These are phyloP conservation scores for Taenaris catops DNA, from an alignment of 2,888 invertebrate genomes.

Conservation along the genomic window DNA sequence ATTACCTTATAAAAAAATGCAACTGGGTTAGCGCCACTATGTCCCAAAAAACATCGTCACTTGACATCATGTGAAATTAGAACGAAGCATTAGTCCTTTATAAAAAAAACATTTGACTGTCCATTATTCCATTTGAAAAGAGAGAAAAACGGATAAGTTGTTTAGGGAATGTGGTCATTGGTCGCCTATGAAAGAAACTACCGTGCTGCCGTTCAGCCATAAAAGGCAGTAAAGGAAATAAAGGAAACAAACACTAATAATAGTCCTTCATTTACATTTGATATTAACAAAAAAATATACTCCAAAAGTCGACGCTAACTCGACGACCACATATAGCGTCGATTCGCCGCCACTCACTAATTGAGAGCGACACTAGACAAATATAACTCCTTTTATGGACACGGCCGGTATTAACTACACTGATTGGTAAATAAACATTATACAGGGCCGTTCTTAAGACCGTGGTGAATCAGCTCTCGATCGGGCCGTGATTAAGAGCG, in stretches of 20 bases:
- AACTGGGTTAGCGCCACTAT: no score
- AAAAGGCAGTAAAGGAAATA: slow-evolving; percentile 51
- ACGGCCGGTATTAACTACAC: slow-evolving; percentile 57
- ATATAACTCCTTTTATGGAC: slow-evolving; percentile 74
- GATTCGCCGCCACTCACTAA: slow-evolving; percentile 69
- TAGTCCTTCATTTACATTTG: slow-evolving; percentile 63
- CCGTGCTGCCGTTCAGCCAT: slow-evolving; percentile 30
- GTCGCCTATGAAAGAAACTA: no score
- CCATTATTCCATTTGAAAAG: no score
- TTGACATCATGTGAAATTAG: no score
- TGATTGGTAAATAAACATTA: slow-evolving; percentile 74
- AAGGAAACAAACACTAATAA: slow-evolving; percentile 66
- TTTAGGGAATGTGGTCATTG: no score
- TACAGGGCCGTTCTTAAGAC: slow-evolving; percentile 56
- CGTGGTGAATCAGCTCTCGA: slow-evolving; percentile 72
- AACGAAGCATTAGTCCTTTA: no score
- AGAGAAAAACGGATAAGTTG: no score
- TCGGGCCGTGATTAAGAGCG: slow-evolving; percentile 70
- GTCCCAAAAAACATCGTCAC: no score
- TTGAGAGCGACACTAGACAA: slow-evolving; percentile 72
- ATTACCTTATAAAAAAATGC: no score
- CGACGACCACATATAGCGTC: slow-evolving; percentile 66
- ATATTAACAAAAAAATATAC: slow-evolving; percentile 61
- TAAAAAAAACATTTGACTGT: no score
- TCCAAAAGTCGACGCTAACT: slow-evolving; percentile 58